These are phyloP conservation scores for Eumaeus atala DNA, from an alignment of 1,140 invertebrate genomes.

Conservation along the genomic window DNA sequence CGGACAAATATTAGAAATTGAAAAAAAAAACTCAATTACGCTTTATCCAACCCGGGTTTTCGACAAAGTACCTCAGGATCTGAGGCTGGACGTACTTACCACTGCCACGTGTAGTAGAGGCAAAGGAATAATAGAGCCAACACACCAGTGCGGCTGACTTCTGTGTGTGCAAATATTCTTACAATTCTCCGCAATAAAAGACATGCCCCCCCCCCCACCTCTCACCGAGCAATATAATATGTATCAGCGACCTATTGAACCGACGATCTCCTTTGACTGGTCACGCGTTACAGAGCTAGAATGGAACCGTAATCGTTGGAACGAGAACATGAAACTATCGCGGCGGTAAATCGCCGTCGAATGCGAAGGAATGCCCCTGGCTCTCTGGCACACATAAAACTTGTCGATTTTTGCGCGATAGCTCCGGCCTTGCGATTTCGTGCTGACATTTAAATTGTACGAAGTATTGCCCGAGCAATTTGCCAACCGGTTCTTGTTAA, in stretches of 20 bases:
- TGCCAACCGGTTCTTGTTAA: constrained; percentile 48
- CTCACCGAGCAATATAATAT: constrained; percentile 17
- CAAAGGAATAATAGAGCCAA: too few species aligned
- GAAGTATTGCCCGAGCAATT: constrained; percentile 52
- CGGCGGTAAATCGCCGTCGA: constrained; percentile 60
- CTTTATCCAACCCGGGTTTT: too few species aligned
- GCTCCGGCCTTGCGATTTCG: constrained; percentile 59
- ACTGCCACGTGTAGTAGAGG: too few species aligned
- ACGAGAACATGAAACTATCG: constrained; percentile 69
- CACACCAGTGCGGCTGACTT: too few species aligned
- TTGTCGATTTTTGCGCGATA: constrained; percentile 69
- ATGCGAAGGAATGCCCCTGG: constrained; percentile 59
- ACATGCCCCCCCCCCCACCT: constrained; percentile 17
- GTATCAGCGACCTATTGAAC: constrained; percentile 48
- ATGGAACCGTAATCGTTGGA: constrained; percentile 51
- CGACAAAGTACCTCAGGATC: too few species aligned
- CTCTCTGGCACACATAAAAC: constrained; percentile 62
- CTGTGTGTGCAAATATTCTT: too few species aligned
- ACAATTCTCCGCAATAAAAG: too few species aligned
- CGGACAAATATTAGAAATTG: too few species aligned
- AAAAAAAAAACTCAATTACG: too few species aligned
- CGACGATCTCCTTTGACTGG: constrained; percentile 42
- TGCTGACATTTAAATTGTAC: constrained; percentile 67
- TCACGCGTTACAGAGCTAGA: constrained; percentile 45
- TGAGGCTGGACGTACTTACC: too few species aligned